phyloP scores from a whole-genome alignment of 1,140 invertebrate species.

The Solen grandis region DNA sequence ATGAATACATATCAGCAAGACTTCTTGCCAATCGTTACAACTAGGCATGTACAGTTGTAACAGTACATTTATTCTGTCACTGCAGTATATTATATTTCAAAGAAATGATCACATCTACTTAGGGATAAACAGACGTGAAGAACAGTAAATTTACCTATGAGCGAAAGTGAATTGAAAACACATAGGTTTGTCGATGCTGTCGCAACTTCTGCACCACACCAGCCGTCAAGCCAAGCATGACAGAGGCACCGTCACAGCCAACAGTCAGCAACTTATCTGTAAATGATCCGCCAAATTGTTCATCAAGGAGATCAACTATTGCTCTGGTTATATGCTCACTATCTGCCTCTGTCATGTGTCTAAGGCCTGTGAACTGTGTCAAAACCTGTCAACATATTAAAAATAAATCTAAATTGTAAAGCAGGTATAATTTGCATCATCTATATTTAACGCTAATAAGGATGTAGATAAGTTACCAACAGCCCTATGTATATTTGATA shows the following conservation, averaged over 20 bases:
- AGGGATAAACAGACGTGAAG: too few relatives aligned
- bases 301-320: background rate
- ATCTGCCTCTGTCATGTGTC: constrained; percentile 4
- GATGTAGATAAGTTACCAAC: background rate
- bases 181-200: background rate
- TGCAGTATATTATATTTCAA: too few relatives aligned
- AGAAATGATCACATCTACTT: too few relatives aligned
- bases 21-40: too few relatives aligned
- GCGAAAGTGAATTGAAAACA: background rate
- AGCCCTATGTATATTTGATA: background rate
- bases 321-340: background rate
- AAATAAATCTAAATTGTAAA: background rate
- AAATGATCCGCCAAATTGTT: background rate
- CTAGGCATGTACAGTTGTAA: too few relatives aligned
- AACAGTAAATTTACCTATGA: background rate
- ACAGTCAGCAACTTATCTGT: constrained; percentile 16
- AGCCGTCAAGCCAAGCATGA: constrained; percentile 3
- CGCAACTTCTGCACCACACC: constrained; percentile 18
- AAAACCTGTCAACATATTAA: background rate
- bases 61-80: too few relatives aligned
- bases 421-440: background rate
- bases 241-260: constrained; percentile 17
- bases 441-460: background rate
- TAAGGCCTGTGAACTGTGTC: constrained; percentile 1
- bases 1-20: too few relatives aligned